Percentiles rank a stretch among this genome's conserved stretches.
Conservation (phyloP, 2,113 vertebrate genomes). For the Dunckerocampus dactyliophorus region DNA sequence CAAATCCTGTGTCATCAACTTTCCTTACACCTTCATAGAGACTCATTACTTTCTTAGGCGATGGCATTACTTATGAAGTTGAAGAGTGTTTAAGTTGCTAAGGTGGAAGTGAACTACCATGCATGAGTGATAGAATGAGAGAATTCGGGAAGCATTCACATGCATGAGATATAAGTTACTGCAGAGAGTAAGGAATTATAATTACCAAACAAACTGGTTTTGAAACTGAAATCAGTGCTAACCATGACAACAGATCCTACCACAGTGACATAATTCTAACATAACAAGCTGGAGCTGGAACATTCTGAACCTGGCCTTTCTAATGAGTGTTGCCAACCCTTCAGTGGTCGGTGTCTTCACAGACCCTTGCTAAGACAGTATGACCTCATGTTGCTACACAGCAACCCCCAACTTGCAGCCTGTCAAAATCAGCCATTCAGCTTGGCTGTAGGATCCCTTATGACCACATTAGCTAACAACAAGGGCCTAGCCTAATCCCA, state of each 20-base stretch:
- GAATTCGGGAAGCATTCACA: no score
- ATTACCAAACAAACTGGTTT: no score
- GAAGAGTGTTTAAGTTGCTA: no score
- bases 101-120: no score
- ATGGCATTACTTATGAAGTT: no score
- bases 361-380: slow-evolving; percentile 21
- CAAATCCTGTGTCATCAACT: no score
- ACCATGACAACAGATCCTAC: slow-evolving; percentile 34
- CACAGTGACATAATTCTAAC: slow-evolving; percentile 56
- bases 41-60: no score
- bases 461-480: slow-evolving; percentile 57
- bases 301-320: slow-evolving; percentile 30
- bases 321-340: slow-evolving; percentile 27
- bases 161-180: no score
- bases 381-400: slow-evolving; percentile 54
- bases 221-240: not conserved
- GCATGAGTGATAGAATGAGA: no score
- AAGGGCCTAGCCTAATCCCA: slow-evolving; percentile 40
- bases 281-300: slow-evolving; percentile 17
- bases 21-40: no score
- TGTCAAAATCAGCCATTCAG: slow-evolving; percentile 45
- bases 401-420: slow-evolving; percentile 17
- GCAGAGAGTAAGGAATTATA: no score
- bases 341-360: slow-evolving; percentile 23
- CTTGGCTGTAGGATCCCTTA: slow-evolving; percentile 36